Evolutionary conservation across 2,797 vertebrate genomes (phyloP).

Genomic region (Myotis myotis): DNA sequence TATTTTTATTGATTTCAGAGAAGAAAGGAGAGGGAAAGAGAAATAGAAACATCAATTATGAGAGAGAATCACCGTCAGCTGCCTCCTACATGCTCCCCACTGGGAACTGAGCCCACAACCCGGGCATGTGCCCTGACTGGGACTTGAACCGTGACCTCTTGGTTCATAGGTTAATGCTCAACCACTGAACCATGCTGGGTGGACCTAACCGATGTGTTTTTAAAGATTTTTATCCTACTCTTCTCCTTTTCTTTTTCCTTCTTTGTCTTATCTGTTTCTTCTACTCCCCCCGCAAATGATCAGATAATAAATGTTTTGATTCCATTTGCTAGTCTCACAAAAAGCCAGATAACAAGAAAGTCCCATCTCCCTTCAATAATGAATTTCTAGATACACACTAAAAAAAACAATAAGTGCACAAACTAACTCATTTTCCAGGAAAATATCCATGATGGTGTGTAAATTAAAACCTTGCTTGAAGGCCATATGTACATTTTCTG

Average conservation of each 20-base stretch:
- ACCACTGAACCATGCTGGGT: too few species aligned
- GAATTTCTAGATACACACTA: not conserved
- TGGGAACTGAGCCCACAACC: too few species aligned
- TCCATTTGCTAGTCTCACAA: not conserved
- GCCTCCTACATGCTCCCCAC: too few species aligned
- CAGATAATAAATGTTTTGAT: not conserved
- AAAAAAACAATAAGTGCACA: not conserved
- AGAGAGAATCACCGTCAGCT: too few species aligned
- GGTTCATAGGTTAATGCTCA: too few species aligned
- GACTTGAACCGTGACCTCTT: too few species aligned
- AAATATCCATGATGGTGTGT: not conserved
- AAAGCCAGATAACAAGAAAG: not conserved
- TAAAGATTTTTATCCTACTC: not conserved
- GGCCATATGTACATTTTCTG: not conserved
- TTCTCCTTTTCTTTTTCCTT: not conserved
- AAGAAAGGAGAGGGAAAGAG: too few species aligned
- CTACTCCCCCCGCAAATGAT: not conserved
- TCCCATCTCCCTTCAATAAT: not conserved
- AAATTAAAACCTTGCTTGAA: not conserved
- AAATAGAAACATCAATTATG: too few species aligned
- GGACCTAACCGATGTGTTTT: not conserved
- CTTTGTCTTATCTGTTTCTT: not conserved
- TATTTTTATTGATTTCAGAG: not conserved
- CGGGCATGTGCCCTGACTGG: too few species aligned
- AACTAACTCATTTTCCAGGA: not conserved